These are phyloP conservation scores for Cyanocitta stelleri DNA, from an alignment of 2,113 vertebrate genomes.

Conservation along the genomic window DNA sequence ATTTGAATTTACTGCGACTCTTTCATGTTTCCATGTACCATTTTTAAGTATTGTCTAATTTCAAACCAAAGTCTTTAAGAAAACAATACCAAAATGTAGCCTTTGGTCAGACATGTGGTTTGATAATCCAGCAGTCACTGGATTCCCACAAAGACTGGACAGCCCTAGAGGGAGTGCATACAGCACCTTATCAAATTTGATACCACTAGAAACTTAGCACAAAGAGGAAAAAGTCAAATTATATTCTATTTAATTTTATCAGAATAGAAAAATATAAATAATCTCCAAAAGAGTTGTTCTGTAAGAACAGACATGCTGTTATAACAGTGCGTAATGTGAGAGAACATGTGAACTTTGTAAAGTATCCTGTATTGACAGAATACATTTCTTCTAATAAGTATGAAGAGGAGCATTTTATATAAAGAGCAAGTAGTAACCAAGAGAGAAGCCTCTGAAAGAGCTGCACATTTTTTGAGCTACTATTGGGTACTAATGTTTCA, in stretches of 20 bases:
- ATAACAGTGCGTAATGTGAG: neutral
- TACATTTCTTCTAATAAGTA: neutral
- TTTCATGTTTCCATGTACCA: neutral
- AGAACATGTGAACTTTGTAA: neutral
- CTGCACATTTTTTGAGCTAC: neutral
- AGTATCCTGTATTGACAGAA: neutral
- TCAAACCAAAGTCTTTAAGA: neutral
- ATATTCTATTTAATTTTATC: neutral
- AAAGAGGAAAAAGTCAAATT: neutral
- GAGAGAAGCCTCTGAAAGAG: neutral
- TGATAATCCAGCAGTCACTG: neutral
- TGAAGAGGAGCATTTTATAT: neutral
- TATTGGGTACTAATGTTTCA: neutral
- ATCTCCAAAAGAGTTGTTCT: neutral
- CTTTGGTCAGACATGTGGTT: neutral
- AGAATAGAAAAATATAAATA: neutral
- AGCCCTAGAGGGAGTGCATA: neutral
- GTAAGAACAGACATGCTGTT: neutral
- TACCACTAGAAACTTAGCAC: neutral
- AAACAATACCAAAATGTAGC: neutral
- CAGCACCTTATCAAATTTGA: neutral
- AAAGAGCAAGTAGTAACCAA: neutral
- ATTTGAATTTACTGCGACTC: neutral
- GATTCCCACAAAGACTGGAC: neutral
- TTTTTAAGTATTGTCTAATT: neutral